Conservation (phyloP, 2,113 vertebrate genomes). For the Sceloporus tristichus region DNA sequence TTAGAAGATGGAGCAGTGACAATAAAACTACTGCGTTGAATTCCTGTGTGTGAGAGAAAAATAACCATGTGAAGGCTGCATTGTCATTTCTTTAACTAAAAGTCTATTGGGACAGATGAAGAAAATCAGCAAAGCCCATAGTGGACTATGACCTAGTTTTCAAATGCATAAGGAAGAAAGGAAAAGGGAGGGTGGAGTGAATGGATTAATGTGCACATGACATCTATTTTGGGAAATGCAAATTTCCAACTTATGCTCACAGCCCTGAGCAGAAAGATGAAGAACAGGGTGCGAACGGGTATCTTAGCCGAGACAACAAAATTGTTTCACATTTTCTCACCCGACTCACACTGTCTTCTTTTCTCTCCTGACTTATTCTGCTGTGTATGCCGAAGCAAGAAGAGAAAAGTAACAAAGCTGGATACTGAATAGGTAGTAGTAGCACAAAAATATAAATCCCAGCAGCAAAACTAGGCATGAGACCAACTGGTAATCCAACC, state of each 20-base stretch:
- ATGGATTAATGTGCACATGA: not conserved
- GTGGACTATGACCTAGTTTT: constrained; percentile 35
- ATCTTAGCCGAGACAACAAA: not conserved
- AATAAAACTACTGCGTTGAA: not conserved
- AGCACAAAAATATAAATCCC: constrained; percentile 22
- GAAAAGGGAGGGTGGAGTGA: not conserved
- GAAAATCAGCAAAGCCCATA: not conserved
- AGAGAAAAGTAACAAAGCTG: constrained; percentile 21
- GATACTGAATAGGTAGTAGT: not conserved
- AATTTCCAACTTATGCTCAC: not conserved
- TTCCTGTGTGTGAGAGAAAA: not conserved
- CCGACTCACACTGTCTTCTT: not conserved
- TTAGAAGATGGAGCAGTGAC: not conserved
- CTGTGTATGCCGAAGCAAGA: not conserved
- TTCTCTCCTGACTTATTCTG: not conserved
- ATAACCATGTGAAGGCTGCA: not conserved
- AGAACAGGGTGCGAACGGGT: not conserved
- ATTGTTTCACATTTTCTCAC: not conserved
- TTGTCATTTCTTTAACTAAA: not conserved
- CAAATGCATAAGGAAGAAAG: not conserved
- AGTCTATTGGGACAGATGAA: not conserved
- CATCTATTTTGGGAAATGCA: constrained; percentile 16
- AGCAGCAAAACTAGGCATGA: not conserved
- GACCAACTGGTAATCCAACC: too few relatives aligned
- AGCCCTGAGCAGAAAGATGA: constrained; percentile 8